phyloP scores from a whole-genome alignment of 2,113 vertebrate species.

The Emydura subglobosa region DNA sequence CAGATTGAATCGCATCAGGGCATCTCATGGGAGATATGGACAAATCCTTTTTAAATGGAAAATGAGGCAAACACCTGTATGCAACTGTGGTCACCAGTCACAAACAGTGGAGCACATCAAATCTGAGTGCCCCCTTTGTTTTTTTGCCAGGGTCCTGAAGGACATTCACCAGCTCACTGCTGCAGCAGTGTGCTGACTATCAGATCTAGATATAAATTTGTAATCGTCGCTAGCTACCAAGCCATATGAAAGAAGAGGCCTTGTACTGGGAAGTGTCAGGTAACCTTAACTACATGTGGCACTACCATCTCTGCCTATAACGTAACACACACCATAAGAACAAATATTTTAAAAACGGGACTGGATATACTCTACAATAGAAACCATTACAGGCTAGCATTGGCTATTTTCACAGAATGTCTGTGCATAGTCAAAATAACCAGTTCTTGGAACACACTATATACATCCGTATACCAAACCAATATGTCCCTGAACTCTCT shows the following conservation, averaged over 20 bases:
- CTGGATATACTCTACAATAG: not conserved
- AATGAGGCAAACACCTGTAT: no score
- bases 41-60: no score
- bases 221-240: not conserved
- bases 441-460: not conserved
- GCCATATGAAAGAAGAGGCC: not conserved
- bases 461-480: not conserved
- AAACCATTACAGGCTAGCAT: not conserved
- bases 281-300: not conserved
- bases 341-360: not conserved
- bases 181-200: no score
- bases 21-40: no score
- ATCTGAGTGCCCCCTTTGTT: no score
- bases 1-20: no score
- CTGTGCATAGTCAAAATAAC: fast-evolving
- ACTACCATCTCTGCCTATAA: not conserved
- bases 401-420: not conserved
- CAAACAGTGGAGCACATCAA: no score
- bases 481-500: not conserved
- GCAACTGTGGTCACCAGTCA: no score
- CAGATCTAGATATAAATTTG: no score
- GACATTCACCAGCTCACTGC: no score
- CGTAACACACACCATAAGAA: not conserved
- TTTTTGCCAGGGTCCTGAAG: no score
- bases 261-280: not conserved